phyloP scores from a whole-genome alignment of 2,888 invertebrate genomes.

The Spodoptera littoralis region DNA sequence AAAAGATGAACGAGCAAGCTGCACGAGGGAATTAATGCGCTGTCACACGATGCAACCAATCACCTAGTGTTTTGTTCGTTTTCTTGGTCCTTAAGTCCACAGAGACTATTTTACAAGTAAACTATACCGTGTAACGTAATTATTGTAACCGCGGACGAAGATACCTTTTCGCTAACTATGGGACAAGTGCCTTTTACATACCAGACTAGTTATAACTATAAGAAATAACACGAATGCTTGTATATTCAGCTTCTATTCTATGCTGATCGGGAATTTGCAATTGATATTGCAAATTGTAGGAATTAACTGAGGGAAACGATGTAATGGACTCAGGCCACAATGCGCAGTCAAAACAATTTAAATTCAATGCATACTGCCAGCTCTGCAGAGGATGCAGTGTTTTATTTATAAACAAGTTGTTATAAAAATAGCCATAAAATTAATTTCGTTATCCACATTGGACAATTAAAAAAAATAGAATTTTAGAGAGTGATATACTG shows the following conservation, averaged over 20 bases:
- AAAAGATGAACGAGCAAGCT: constrained; percentile 29
- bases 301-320: constrained; percentile 39
- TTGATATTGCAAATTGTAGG: constrained; percentile 36
- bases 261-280: constrained; percentile 39
- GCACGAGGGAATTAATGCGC: constrained; percentile 18
- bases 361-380: constrained; percentile 20
- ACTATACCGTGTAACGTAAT: too few species aligned
- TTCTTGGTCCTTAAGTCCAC: constrained; percentile 4
- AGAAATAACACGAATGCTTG: constrained; percentile 31
- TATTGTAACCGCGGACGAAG: constrained; percentile 5
- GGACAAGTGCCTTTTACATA: constrained; percentile 31
- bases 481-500: too few species aligned
- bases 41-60: constrained; percentile 27
- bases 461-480: not conserved
- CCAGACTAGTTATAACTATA: constrained; percentile 39
- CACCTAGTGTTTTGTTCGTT: constrained; percentile 13
- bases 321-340: constrained; percentile 15
- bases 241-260: constrained; percentile 38
- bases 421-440: constrained; percentile 2
- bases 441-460: not conserved
- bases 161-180: constrained; percentile 24
- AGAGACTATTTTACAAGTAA: not conserved
- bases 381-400: constrained; percentile 3
- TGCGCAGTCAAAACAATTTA: constrained; percentile 23
- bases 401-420: constrained; percentile 12